These are phyloP conservation scores for Mellilla xanthometata DNA, from an alignment of 2,888 invertebrate species.

Conservation along the genomic window DNA sequence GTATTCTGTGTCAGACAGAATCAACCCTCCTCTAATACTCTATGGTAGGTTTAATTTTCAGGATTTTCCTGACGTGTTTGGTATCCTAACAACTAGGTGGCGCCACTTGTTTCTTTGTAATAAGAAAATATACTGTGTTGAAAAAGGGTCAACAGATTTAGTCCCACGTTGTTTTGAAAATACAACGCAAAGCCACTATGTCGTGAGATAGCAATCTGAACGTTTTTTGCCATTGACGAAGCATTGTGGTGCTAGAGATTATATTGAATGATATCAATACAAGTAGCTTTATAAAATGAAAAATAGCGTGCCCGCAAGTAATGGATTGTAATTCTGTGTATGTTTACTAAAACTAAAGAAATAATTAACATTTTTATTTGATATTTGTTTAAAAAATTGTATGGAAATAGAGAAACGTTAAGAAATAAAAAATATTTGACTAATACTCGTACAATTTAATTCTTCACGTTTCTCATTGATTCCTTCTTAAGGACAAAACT, in stretches of 20 bases:
- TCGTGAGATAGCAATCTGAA: slow-evolving; percentile 16
- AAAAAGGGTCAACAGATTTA: slow-evolving; percentile 2
- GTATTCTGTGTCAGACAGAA: too few species aligned
- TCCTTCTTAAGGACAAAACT: too few species aligned
- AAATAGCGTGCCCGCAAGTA: slow-evolving; percentile 8
- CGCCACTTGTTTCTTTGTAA: neutral
- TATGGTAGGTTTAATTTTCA: slow-evolving; percentile 1
- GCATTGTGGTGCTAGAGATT: slow-evolving; percentile 11
- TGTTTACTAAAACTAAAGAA: too few species aligned
- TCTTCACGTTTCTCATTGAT: too few species aligned
- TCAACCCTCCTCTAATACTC: too few species aligned
- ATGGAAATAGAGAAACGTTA: too few species aligned
- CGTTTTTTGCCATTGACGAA: slow-evolving; percentile 6
- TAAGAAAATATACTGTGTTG: neutral
- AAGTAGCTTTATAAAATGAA: slow-evolving; percentile 4
- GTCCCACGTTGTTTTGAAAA: slow-evolving; percentile 1
- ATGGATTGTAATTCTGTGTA: slow-evolving; percentile 6
- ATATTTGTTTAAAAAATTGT: too few species aligned
- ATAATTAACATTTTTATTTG: too few species aligned
- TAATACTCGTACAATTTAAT: too few species aligned
- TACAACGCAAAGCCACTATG: slow-evolving; percentile 8
- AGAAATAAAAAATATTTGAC: too few species aligned
- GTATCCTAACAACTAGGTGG: slow-evolving; percentile 2
- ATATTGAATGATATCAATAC: slow-evolving; percentile 13
- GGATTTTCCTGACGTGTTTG: neutral